A percentile compares a stretch with the other conserved stretches of the same genome.
phyloP scores from a whole-genome alignment of 2,888 invertebrate species.

The Drosophila stalkeri region DNA sequence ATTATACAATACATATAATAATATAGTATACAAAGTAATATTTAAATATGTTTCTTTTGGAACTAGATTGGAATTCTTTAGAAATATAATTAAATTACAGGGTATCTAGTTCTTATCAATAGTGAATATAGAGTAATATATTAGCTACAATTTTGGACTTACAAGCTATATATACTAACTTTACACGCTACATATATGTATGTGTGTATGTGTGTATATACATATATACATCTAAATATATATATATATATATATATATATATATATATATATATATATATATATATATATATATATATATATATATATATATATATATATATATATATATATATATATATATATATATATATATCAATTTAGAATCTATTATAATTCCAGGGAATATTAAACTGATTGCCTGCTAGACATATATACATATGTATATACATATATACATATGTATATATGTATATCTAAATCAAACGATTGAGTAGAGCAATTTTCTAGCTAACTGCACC shows the following conservation, averaged over 20 bases:
- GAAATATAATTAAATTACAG: conserved; percentile 1
- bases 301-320: neutral
- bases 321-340: neutral
- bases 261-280: neutral
- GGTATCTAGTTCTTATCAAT: neutral
- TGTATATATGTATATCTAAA: neutral
- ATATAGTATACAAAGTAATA: no score
- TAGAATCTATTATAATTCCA: neutral
- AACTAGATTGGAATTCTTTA: no score
- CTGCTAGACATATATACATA: neutral
- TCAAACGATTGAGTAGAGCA: conserved; percentile 8
- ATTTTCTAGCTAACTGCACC: conserved; percentile 21
- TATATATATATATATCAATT: no score
- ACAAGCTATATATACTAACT: neutral
- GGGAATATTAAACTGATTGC: neutral
- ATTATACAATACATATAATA: no score
- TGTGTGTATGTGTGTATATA: no score
- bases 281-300: neutral
- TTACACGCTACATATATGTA: neutral
- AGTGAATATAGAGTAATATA: neutral
- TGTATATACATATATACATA: neutral
- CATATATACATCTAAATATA: neutral
- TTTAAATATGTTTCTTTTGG: no score
- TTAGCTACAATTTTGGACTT: neutral
- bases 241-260: neutral